Evolutionary conservation across 1,140 invertebrate genomes (phyloP), one percentile per base, ranked within the genome.

Genomic region (Drosophila nigrodunni): DNA sequence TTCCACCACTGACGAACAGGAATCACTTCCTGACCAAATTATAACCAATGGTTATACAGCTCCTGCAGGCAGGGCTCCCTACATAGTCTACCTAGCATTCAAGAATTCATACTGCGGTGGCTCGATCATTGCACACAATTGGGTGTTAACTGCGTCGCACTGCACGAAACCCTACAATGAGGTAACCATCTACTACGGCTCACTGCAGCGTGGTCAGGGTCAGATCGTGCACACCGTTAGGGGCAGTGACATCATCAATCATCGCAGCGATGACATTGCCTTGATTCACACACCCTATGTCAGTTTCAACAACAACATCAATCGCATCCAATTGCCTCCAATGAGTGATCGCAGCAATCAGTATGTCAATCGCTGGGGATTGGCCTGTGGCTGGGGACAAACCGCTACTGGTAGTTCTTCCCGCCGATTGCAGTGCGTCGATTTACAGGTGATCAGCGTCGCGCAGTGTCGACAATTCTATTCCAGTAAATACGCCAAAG

Each of bases 11-110:
- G 39, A 15, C 10, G 10, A 43, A 47, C 21, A 21, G 21, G 50
- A 55, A 7, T 37, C n/a, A 4, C 13, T 41, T 4, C 44, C 50
- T 1, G 25, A 68, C 0, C 35, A 54, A 7, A 72, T 82, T 10
- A 85, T 91, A 7, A 82, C 87, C 11, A 90, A 91, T 41, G 90
- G 90, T 0, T 79, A 82, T 41, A 35, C 50, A 4, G 90, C 90
- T 8, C 34, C 59, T 15, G 78, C 87, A 2, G 93, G 92, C 1
- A 92, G 94, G 78, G 93, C 93, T n/a, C 94, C 94, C 0, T 94
- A 93, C 54, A 93, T 94, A 70, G 93, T 93, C 1, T 91, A 91
- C 1, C 77, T 94, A 1, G 18, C 52, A 0, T 78, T 83, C 9
- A 7, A 43, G 3, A 78, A 39, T 9, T 41, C 77, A 0, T 58